These are phyloP conservation scores for Sialia sialis DNA, from an alignment of 2,113 vertebrate species.

Conservation along the genomic window DNA sequence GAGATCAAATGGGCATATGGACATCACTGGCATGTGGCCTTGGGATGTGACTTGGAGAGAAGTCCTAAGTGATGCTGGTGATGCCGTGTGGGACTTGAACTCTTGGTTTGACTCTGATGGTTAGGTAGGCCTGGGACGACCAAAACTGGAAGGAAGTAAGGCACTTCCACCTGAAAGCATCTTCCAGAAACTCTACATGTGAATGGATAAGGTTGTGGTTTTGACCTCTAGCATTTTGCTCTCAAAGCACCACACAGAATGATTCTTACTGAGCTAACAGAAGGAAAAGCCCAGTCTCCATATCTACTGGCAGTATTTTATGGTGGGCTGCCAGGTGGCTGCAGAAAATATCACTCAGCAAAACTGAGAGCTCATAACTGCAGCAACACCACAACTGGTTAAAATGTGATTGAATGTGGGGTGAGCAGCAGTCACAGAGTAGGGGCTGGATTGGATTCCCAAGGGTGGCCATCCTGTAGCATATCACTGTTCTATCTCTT, in stretches of 20 bases:
- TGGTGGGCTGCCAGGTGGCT: background rate
- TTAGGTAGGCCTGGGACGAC: background rate
- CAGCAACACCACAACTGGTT: background rate
- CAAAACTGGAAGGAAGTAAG: background rate
- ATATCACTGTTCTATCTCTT: background rate
- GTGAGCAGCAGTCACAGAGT: background rate
- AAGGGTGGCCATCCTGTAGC: background rate
- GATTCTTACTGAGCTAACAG: background rate
- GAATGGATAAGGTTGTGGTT: background rate
- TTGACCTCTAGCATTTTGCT: background rate
- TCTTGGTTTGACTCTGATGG: background rate
- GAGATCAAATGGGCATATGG: slow-evolving; percentile 14
- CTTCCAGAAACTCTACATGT: background rate
- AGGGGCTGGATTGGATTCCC: background rate
- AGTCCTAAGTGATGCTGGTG: background rate
- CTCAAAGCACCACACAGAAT: background rate
- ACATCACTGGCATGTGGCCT: background rate
- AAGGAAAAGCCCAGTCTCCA: background rate
- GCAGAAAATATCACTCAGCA: background rate
- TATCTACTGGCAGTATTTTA: background rate
- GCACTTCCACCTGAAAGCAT: background rate
- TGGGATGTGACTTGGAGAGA: background rate
- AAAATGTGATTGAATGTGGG: background rate
- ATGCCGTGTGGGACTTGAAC: background rate
- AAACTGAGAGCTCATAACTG: background rate